phyloP scores from a whole-genome alignment of 1,140 invertebrate genomes.

The Pseudomyrmex cubaensis region DNA sequence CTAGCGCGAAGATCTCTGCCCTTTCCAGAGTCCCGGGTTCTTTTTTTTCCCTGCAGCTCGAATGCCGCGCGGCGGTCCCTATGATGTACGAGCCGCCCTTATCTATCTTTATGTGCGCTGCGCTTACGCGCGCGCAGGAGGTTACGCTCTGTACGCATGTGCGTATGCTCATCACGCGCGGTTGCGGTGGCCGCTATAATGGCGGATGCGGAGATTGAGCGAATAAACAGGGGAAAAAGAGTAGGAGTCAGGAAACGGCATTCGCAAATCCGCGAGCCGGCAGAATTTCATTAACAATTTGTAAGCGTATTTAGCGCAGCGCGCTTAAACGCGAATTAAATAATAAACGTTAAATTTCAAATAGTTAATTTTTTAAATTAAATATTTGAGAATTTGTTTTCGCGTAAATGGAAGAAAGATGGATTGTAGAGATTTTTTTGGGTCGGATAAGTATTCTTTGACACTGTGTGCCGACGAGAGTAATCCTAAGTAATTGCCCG shows the following conservation, averaged over 20 bases:
- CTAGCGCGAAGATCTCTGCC: conserved; percentile 68
- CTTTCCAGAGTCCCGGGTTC: conserved; percentile 33
- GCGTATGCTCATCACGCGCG: conserved; percentile 73
- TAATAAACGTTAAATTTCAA: background rate
- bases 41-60: background rate
- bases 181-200: conserved; percentile 61
- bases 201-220: conserved; percentile 59
- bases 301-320: background rate
- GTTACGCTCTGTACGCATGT: conserved; percentile 58
- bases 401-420: background rate
- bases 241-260: conserved; percentile 5
- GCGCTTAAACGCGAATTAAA: too few species aligned
- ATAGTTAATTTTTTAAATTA: background rate
- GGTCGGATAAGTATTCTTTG: background rate
- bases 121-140: conserved; percentile 49
- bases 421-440: background rate
- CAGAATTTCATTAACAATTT: background rate
- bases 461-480: background rate
- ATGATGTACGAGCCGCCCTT: conserved; percentile 74
- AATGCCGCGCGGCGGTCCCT: conserved; percentile 55
- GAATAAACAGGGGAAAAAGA: conserved; percentile 28
- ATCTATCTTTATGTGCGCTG: conserved; percentile 72
- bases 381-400: background rate
- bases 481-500: conserved; percentile 21
- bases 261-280: conserved; percentile 16